Evolutionary conservation across 2,797 vertebrate genomes (phyloP).

Genomic region (Gorsachius magnificus): DNA sequence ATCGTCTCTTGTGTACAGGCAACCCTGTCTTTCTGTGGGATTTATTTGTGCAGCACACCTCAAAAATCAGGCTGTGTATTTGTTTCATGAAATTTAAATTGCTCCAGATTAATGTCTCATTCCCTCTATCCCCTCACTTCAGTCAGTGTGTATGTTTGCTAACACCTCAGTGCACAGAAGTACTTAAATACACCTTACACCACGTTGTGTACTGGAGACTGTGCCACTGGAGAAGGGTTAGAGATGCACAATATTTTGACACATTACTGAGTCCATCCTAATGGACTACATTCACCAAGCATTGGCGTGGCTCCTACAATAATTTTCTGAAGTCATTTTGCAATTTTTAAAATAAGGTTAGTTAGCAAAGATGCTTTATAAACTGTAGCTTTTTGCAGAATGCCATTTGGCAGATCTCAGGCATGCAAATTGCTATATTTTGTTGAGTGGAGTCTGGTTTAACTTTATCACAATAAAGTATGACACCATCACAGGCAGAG

Average conservation of each 20-base stretch:
- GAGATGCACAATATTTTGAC: neutral
- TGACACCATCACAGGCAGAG: neutral
- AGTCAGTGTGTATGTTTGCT: neutral
- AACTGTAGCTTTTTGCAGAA: neutral
- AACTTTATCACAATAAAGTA: neutral
- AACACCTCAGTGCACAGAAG: neutral
- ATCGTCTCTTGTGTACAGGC: neutral
- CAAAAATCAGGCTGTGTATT: neutral
- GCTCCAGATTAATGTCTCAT: rapidly evolving
- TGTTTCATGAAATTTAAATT: neutral
- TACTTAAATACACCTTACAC: neutral
- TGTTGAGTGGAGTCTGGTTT: neutral
- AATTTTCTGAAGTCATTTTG: neutral
- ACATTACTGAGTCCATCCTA: neutral
- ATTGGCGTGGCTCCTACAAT: neutral
- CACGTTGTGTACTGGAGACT: neutral
- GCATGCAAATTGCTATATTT: neutral
- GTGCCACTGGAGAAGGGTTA: neutral
- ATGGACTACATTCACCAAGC: neutral
- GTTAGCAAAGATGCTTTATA: neutral
- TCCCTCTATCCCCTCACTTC: neutral
- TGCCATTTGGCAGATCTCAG: neutral
- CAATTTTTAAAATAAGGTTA: neutral
- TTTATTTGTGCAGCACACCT: neutral
- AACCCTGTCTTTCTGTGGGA: neutral